phyloP scores from a whole-genome alignment of 2,113 vertebrate species.

The Electrona antarctica region DNA sequence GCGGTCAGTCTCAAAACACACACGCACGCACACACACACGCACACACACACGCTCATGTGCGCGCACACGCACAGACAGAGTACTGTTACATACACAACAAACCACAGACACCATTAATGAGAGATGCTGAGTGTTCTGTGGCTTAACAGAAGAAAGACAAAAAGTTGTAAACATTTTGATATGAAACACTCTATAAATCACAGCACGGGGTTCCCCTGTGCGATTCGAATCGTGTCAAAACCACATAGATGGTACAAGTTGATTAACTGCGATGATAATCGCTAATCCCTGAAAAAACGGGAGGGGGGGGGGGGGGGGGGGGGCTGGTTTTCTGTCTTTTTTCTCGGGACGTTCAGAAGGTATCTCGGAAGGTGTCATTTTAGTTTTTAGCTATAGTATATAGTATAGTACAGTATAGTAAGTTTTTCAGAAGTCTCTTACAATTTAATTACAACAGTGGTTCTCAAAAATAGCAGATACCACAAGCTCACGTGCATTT shows the following conservation, averaged over 20 bases:
- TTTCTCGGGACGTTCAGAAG: slow-evolving; percentile 70
- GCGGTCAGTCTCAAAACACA: slow-evolving; percentile 1
- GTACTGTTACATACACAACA: background rate
- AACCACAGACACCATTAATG: slow-evolving; percentile 24
- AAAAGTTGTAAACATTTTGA: slow-evolving; percentile 7
- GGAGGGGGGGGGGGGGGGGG: background rate
- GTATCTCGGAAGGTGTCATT: slow-evolving; percentile 2
- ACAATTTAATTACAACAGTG: too few relatives aligned
- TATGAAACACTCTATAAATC: slow-evolving; percentile 29
- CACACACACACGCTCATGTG: too few relatives aligned
- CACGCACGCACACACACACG: background rate
- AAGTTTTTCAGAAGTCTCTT: too few relatives aligned
- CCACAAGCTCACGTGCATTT: background rate
- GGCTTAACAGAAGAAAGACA: slow-evolving; percentile 4
- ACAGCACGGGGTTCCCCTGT: slow-evolving; percentile 29
- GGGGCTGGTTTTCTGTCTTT: slow-evolving; percentile 59
- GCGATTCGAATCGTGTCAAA: slow-evolving; percentile 51
- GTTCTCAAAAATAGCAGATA: too few relatives aligned
- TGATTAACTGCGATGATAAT: slow-evolving; percentile 46
- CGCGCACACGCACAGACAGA: background rate
- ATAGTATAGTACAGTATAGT: too few relatives aligned
- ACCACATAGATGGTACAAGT: slow-evolving; percentile 53
- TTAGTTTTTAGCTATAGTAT: too few relatives aligned
- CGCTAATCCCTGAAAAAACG: slow-evolving; percentile 47
- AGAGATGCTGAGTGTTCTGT: slow-evolving; percentile 24